A percentile compares a stretch with the other conserved stretches of the same genome.
These are phyloP conservation scores for Lycia hirtaria DNA, from an alignment of 2,888 invertebrate genomes.

Conservation along the genomic window DNA sequence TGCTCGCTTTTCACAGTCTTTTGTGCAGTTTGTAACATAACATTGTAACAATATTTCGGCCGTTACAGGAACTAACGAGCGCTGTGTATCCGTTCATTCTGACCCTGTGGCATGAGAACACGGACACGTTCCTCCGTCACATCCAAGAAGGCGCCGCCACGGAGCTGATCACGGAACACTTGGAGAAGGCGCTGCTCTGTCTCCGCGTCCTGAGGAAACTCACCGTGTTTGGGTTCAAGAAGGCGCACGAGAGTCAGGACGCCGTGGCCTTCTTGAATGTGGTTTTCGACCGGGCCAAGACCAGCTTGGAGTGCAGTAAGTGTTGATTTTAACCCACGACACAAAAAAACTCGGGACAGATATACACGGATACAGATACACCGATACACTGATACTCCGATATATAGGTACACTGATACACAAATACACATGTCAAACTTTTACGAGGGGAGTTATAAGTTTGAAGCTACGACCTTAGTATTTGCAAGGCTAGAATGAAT, in stretches of 20 bases:
- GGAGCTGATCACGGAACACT: conserved; percentile 86
- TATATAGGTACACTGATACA: too few relatives aligned
- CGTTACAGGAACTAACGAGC: conserved; percentile 89
- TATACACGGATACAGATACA: too few relatives aligned
- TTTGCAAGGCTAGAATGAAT: too few relatives aligned
- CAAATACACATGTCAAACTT: too few relatives aligned
- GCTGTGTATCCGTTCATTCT: conserved; percentile 91
- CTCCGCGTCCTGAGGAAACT: conserved; percentile 93
- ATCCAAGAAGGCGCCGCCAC: conserved; percentile 86
- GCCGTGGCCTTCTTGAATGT: conserved; percentile 92
- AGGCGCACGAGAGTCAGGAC: conserved; percentile 90
- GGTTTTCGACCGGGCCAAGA: conserved; percentile 91
- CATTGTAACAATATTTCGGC: conserved; percentile 2
- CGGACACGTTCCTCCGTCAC: conserved; percentile 88
- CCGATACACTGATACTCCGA: too few relatives aligned
- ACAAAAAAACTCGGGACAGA: too few relatives aligned
- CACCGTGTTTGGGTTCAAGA: conserved; percentile 92
- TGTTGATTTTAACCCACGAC: conserved; percentile 65
- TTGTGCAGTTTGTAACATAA: neutral
- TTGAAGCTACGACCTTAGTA: too few relatives aligned
- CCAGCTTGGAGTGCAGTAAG: conserved; percentile 93
- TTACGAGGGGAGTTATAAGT: too few relatives aligned
- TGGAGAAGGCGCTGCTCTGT: conserved; percentile 93
- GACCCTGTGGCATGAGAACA: conserved; percentile 92
- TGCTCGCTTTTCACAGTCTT: too few relatives aligned